Evolutionary conservation across 2,113 vertebrate species (phyloP), one percentile per base, ranked within the genome.

Genomic region (Pholis gunnellus): DNA sequence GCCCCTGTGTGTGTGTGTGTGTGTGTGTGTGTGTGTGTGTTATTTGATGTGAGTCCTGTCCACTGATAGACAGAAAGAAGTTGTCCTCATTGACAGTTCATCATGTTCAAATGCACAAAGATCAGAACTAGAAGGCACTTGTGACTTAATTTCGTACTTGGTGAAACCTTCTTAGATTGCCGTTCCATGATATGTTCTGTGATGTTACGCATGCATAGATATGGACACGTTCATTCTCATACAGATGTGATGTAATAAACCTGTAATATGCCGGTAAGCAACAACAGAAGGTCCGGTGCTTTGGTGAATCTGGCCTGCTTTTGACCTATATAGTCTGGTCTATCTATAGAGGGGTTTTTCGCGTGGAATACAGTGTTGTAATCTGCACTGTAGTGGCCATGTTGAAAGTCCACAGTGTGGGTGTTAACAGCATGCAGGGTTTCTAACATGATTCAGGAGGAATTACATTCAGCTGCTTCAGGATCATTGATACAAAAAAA

Each of bases 381-480:
- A 60, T n/a, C 10, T 60, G 22, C 60, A 18, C 29, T 65, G 27
- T 14, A 11, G 59, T 20, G 52, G 27, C 59, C 17, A 63, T 29
- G 11, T n/a, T 60, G 14, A 15, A 54, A 44, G 15, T 61, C 67
- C 56, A 67, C 50, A 54, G 18, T 34, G 40, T 14, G 42, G 57
- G 31, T 34, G 42, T 52, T 65, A 64, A 79, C 71, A 79, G 65
- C 48, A 67, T n/a, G 40, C 44, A 42, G 29, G 38, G 52, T 65
- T 79, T 63, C 57, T 67, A 44, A 61, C 18, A 38, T 17, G 4
- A 56, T 6, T 56, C 5, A 40, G 50, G 13, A 25, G 22, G 22
- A 56, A 56, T 40, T 70, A 11, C 29, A 52, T n/a, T 17, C 6
- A 57, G 50, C 52, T 57, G 34, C 34, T 72, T 71, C 13, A 40